phyloP scores from a whole-genome alignment of 2,888 invertebrate genomes.

The Nomada fabriciana region DNA sequence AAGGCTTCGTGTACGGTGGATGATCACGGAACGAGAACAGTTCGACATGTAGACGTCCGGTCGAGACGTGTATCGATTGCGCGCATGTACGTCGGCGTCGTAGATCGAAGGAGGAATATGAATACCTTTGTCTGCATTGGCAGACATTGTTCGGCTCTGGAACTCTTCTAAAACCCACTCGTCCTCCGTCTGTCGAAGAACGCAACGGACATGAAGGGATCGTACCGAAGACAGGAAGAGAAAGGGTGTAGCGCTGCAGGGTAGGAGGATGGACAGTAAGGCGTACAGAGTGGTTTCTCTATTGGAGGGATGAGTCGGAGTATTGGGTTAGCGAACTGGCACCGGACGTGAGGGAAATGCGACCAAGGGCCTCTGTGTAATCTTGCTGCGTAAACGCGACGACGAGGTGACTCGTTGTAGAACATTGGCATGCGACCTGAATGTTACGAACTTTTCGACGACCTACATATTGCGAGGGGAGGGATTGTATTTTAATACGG shows the following conservation, averaged over 20 bases:
- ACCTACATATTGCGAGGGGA: neutral
- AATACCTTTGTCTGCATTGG: constrained; percentile 70
- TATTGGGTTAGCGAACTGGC: constrained; percentile 71
- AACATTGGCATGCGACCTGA: neutral
- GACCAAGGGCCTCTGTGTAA: constrained; percentile 34
- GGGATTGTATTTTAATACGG: neutral
- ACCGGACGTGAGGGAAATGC: constrained; percentile 73
- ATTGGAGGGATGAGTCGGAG: constrained; percentile 35
- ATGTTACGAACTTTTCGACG: neutral
- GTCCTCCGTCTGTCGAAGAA: constrained; percentile 34
- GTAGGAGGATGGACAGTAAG: constrained; percentile 40
- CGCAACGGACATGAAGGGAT: constrained; percentile 32
- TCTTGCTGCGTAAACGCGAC: neutral
- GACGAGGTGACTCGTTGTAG: neutral
- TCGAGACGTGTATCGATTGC: constrained; percentile 12
- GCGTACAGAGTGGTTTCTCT: constrained; percentile 50
- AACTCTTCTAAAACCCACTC: constrained; percentile 54
- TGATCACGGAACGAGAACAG: neutral
- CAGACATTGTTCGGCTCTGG: constrained; percentile 70
- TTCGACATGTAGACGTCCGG: constrained; percentile 17
- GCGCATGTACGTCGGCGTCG: constrained; percentile 29
- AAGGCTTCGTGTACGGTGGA: constrained; percentile 2
- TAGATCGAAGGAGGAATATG: constrained; percentile 72
- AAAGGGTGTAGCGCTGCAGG: constrained; percentile 29
- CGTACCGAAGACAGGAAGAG: constrained; percentile 36